Conservation (phyloP, 2,113 vertebrate genomes). For the Rhinoderma darwinii region DNA sequence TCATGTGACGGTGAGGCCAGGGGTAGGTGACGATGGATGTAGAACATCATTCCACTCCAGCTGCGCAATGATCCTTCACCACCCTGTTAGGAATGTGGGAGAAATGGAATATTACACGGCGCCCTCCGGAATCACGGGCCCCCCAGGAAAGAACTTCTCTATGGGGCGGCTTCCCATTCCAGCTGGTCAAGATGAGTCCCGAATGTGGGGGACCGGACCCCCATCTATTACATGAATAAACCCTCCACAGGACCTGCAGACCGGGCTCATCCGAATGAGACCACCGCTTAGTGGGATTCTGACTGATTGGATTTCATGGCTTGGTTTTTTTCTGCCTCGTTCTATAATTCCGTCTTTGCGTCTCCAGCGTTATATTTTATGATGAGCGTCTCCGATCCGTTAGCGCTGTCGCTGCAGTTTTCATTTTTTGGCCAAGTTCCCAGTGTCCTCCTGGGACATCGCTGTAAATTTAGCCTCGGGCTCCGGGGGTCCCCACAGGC, state of each 20-base stretch:
- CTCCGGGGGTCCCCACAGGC: conserved; percentile 9
- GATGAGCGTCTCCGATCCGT: neutral
- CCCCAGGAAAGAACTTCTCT: too few species aligned
- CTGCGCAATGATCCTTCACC: neutral
- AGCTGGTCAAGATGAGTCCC: neutral
- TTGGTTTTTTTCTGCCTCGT: neutral
- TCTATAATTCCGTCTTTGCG: neutral
- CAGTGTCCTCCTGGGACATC: neutral
- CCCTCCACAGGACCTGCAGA: too few species aligned
- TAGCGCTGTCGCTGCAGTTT: neutral
- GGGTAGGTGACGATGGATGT: neutral
- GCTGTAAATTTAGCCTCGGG: conserved; percentile 22
- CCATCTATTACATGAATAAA: too few species aligned
- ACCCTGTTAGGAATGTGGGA: too few species aligned
- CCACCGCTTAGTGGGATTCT: too few species aligned
- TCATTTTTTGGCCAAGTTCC: neutral
- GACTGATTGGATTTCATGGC: neutral
- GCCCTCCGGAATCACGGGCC: neutral
- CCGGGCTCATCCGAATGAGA: too few species aligned
- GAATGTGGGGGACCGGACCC: too few species aligned
- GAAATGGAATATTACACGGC: neutral
- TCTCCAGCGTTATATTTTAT: neutral
- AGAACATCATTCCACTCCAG: neutral
- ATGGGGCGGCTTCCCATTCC: neutral
- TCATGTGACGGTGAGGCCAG: too few species aligned